Evolutionary conservation across 1,140 invertebrate genomes (phyloP), one percentile per base, ranked within the genome.

Genomic region (Drosophila melanica): DNA sequence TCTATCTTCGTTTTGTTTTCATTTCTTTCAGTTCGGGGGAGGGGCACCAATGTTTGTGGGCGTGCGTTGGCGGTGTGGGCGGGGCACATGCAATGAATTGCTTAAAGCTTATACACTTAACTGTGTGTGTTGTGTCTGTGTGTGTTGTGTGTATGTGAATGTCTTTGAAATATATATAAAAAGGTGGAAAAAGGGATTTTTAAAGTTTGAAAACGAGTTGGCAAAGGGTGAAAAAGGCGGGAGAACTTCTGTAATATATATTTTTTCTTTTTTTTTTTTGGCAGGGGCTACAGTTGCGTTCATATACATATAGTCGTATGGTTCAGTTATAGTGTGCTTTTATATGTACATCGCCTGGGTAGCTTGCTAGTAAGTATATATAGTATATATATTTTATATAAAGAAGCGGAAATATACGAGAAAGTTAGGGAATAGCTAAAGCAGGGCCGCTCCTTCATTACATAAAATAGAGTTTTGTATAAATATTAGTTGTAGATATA

Each of bases 271-370:
- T 37, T 9, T 45, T n/a, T 50, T 48, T 50, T 76, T 57, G 82
- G 82, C 82, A 87, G 76, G 84, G 82, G 82, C 82, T 87, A 87
- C 82, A 89, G 79, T 82, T 87, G 82, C 82, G 82, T 86, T 82
- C 75, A 82, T 68, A 79, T 84, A 84, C 35, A 84, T 71, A 87
- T 59, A 85, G 67, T 70, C 71, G 66, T 67, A 74, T 67, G 37
- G 58, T 75, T 79, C 62, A 74, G 65, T 87, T 76, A 87, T 87
- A 78, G 68, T 66, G 42, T 85, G 76, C 64, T 69, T 58, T 62
- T 84, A 44, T 86, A 86, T 86, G 85, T 80, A 87, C 84, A 87
- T 87, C 84, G 85, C 85, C 84, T 89, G 84, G 84, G 84, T 89
- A 89, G 84, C 84, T 89, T 89, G 84, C 85, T 89, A 89, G 75